Base-by-base conservation (phyloP, 2,888 invertebrate species). In the Cremastinae sp. region DNA sequence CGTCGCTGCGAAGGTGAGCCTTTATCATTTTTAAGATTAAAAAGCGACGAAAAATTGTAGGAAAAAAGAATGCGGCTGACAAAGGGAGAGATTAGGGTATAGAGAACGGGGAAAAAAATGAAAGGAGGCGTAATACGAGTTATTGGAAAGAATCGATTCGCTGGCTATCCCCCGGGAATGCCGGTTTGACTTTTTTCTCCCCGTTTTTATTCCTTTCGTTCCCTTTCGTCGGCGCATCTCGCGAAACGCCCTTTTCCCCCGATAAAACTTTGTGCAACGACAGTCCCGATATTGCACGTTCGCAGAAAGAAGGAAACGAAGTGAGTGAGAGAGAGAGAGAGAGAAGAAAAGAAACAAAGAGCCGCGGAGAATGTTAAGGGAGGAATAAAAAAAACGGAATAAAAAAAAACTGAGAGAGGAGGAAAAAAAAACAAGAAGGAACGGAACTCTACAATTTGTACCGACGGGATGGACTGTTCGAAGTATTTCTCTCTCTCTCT, bases 131-230 rank as follows among this genome's bases (percentile, higher is more conserved):
- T 68, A 72, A 73, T 65, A 41, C 49, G 37, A 70, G 65, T 59
- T 74, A 77, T 77, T 55, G 70, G 69, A 62, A n/a, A 49, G 55
- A 55, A 77, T 74, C 76, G 76, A 77, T 77, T 66, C 59, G 53
- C 41, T n/a, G 35, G 37, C 61, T 73, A 70, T 65, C 73, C 65
- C 55, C 1, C 64, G 61, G 45, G 68, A 76, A 64, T 53, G 72
- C 43, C 45, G 51, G 59, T 73, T 70, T 64, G 65, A 69, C 61
- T 61, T 72, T 51, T 20, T 53, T 55, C 12, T 14, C 14, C 16
- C 10, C 35, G 41, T 55, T 55, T 55, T 20, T 45, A 41, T 37
- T 37, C 39, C 58, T 51, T 58, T 43, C 20, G 35, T 16, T 47
- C 61, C 61, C 43, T 49, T 49, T 41, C 69, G 41, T 16, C 61